These are phyloP conservation scores for Chrysemys picta DNA, from an alignment of 2,113 vertebrate genomes.

Conservation along the genomic window DNA sequence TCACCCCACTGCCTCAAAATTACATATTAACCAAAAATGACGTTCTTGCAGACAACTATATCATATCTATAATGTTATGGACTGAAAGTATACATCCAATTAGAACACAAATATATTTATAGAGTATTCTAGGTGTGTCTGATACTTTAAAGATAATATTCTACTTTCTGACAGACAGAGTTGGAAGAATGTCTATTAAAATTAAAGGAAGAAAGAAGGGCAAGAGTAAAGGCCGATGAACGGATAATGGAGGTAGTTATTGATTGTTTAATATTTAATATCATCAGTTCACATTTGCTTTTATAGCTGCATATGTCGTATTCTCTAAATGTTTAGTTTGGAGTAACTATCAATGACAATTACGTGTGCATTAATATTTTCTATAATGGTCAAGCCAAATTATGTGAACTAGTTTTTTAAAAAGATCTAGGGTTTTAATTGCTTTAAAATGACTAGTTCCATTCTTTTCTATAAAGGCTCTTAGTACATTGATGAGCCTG, in stretches of 20 bases:
- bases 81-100: neutral
- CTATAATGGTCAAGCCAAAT: neutral
- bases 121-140: neutral
- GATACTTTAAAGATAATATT: neutral
- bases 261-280: constrained; percentile 13
- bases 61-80: neutral
- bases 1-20: neutral
- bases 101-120: neutral
- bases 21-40: neutral
- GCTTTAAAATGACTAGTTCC: constrained; percentile 23
- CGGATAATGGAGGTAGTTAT: constrained; percentile 85
- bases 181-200: constrained; percentile 86
- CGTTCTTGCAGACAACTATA: neutral
- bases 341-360: neutral
- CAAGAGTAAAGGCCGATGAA: constrained; percentile 86
- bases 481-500: neutral
- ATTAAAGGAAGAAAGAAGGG: constrained; percentile 86
- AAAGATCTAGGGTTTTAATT: neutral
- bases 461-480: neutral
- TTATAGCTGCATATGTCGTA: neutral
- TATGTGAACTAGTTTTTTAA: neutral
- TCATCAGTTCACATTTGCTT: neutral
- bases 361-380: neutral
- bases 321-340: neutral
- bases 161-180: constrained; percentile 81